These are phyloP conservation scores for Potamarius usumacintae DNA, from an alignment of 2,113 vertebrate species.

Conservation along the genomic window DNA sequence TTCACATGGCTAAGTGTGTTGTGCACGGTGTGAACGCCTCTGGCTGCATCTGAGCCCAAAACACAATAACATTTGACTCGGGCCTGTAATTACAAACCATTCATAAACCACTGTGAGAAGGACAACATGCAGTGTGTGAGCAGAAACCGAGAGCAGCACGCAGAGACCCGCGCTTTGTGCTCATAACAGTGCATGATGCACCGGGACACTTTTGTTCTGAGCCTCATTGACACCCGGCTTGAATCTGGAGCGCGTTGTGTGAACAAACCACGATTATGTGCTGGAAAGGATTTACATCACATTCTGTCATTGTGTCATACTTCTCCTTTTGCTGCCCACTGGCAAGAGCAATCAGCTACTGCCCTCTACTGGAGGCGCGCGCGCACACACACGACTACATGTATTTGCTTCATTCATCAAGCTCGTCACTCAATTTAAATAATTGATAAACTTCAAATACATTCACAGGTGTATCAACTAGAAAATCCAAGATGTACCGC, in stretches of 20 bases:
- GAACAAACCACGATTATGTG: conserved; percentile 27
- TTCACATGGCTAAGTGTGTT: background rate
- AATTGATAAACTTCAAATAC: background rate
- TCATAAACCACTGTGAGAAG: conserved; percentile 44
- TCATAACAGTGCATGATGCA: background rate
- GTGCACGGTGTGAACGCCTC: background rate
- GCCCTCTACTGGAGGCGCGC: conserved; percentile 67
- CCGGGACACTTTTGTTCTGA: background rate
- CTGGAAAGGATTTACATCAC: conserved; percentile 43
- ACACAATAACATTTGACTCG: conserved; percentile 21
- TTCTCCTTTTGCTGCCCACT: background rate
- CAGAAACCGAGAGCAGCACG: conserved; percentile 20
- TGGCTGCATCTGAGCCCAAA: conserved; percentile 22
- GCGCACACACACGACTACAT: background rate
- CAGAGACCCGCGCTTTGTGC: background rate
- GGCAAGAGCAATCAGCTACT: conserved; percentile 57
- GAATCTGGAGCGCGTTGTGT: conserved; percentile 12
- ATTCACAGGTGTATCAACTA: background rate
- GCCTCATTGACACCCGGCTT: conserved; percentile 14
- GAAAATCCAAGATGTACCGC: background rate
- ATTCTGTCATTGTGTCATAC: conserved; percentile 23
- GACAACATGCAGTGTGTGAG: conserved; percentile 27
- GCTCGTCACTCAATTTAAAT: background rate
- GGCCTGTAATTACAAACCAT: conserved; percentile 48
- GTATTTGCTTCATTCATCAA: background rate